Evolutionary conservation across 2,888 invertebrate species (phyloP).

Genomic region (Cosmia pyralina): DNA sequence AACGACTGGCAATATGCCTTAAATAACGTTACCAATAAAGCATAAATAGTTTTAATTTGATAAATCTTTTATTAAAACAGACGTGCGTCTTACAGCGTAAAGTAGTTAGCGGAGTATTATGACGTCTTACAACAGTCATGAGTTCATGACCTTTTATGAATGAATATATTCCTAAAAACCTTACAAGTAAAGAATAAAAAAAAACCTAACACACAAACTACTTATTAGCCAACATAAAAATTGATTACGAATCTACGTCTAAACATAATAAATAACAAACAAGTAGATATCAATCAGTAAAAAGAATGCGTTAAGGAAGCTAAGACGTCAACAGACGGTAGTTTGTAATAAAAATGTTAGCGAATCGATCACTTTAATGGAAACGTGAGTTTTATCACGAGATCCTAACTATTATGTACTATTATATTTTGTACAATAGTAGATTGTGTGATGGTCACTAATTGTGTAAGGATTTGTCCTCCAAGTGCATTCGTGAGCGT

Average conservation of each 20-base stretch:
- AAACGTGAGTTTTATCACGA: conserved; percentile 64
- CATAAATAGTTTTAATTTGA: neutral
- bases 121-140: neutral
- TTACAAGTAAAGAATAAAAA: neutral
- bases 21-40: no score
- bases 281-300: conserved; percentile 44
- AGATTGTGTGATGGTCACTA: conserved; percentile 30
- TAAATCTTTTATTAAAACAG: neutral
- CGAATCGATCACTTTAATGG: conserved; percentile 56
- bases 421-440: conserved; percentile 37
- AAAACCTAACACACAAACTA: conserved; percentile 19
- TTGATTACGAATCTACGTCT: conserved; percentile 38
- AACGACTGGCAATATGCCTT: no score
- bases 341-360: conserved; percentile 53
- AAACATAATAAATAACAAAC: conserved; percentile 48
- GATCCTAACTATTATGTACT: conserved; percentile 37
- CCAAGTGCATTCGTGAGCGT: conserved; percentile 23
- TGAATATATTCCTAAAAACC: conserved; percentile 8
- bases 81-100: neutral
- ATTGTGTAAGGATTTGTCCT: conserved; percentile 50
- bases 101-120: neutral
- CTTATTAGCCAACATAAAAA: conserved; percentile 49
- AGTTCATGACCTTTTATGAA: conserved; percentile 25
- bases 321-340: conserved; percentile 42
- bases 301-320: conserved; percentile 57